Evolutionary conservation across 2,113 vertebrate species (phyloP).

Genomic region (Apus apus): DNA sequence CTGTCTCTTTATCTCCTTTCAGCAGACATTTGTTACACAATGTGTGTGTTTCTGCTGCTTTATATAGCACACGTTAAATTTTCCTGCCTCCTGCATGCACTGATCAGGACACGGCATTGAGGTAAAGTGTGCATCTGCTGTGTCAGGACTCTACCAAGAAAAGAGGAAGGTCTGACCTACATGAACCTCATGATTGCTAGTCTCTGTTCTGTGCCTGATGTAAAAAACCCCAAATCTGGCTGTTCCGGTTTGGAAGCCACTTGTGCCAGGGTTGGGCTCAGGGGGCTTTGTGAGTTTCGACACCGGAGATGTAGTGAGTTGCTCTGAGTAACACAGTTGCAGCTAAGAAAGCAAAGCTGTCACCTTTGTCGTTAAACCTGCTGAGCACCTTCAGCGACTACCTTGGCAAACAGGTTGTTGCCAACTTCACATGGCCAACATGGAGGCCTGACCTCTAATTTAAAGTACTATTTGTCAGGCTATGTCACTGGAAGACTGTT

Average conservation of each 20-base stretch:
- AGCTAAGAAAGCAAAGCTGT: neutral
- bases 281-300: neutral
- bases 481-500: neutral
- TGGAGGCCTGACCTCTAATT: neutral
- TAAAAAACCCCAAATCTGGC: neutral
- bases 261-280: neutral
- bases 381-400: neutral
- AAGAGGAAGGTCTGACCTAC: neutral
- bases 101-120: neutral
- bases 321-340: neutral
- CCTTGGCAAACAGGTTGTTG: neutral
- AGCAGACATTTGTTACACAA: slow-evolving; percentile 47
- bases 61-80: neutral
- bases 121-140: neutral
- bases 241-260: neutral
- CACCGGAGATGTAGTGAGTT: neutral
- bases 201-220: neutral
- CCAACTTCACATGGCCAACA: neutral
- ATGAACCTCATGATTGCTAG: neutral
- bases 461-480: neutral
- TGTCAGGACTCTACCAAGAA: neutral
- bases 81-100: neutral
- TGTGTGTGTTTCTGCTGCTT: neutral
- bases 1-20: slow-evolving; percentile 39
- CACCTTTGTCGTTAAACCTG: neutral